Evolutionary conservation across 2,113 vertebrate genomes (phyloP).

Genomic region (Bos indicus): DNA sequence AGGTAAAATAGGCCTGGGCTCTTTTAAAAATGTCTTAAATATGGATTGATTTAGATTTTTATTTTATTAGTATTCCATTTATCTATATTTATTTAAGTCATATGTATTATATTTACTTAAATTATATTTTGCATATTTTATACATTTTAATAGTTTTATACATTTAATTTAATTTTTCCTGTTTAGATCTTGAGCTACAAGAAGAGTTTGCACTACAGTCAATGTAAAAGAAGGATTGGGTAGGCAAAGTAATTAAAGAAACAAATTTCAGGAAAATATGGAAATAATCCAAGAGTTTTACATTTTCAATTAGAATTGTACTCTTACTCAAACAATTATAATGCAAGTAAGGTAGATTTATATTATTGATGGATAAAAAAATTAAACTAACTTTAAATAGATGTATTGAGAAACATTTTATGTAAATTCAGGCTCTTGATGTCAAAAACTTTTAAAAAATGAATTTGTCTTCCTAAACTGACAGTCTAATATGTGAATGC

Average conservation of each 20-base stretch:
- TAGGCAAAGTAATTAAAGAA: not conserved
- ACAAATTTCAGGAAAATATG: not conserved
- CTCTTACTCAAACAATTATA: not conserved
- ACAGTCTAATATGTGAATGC: not conserved
- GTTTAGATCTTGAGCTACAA: not conserved
- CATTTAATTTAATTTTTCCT: slow-evolving; percentile 11
- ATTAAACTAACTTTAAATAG: not conserved
- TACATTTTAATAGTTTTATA: not conserved
- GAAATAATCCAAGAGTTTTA: not conserved
- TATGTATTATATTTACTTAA: not conserved
- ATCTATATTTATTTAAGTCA: not conserved
- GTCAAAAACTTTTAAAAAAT: not conserved
- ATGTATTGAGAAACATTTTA: not conserved
- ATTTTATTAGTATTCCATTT: slow-evolving; percentile 23
- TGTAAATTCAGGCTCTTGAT: not conserved
- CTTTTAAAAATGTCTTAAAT: not conserved
- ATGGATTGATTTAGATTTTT: not conserved
- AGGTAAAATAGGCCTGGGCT: not conserved
- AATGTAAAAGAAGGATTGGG: not conserved
- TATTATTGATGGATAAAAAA: not conserved
- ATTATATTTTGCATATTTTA: not conserved
- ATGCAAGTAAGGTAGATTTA: not conserved
- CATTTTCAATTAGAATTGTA: not conserved
- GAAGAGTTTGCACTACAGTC: not conserved
- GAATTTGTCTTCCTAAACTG: not conserved